phyloP scores from a whole-genome alignment of 2,888 invertebrate genomes.

The Galeruca laticollis region DNA sequence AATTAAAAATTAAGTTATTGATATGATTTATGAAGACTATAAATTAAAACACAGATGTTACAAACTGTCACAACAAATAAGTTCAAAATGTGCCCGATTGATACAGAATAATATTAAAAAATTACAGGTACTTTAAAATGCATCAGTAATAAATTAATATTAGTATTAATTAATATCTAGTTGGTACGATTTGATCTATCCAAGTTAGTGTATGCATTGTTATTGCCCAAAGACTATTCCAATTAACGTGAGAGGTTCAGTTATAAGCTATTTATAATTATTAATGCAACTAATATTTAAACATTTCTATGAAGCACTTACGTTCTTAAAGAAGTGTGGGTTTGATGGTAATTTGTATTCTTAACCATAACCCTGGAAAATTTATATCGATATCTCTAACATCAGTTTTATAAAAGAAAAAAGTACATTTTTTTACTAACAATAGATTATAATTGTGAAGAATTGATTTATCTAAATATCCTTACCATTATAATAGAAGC shows the following conservation, averaged over 20 bases:
- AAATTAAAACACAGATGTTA: no score
- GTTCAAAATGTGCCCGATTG: no score
- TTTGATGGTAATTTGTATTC: not conserved
- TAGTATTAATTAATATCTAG: no score
- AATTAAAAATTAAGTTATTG: no score
- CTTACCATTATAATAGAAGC: constrained; percentile 89
- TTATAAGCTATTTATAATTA: not conserved
- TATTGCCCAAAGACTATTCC: no score
- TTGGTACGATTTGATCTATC: no score
- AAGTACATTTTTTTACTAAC: not conserved
- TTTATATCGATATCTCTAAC: not conserved
- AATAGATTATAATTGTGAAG: not conserved
- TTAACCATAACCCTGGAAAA: not conserved
- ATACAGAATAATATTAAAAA: no score
- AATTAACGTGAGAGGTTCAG: not conserved
- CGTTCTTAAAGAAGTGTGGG: not conserved
- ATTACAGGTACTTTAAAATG: no score
- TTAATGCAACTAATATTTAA: not conserved
- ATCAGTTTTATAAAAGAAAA: not conserved
- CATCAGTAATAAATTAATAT: no score
- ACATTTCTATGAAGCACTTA: not conserved
- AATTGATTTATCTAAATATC: not conserved
- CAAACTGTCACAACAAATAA: no score
- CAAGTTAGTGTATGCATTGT: no score
- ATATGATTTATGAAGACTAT: no score